A percentile compares a stretch with the other conserved stretches of the same genome.
Evolutionary conservation across 1,140 invertebrate genomes (phyloP).

Genomic region (Cryptotermes secundus): DNA sequence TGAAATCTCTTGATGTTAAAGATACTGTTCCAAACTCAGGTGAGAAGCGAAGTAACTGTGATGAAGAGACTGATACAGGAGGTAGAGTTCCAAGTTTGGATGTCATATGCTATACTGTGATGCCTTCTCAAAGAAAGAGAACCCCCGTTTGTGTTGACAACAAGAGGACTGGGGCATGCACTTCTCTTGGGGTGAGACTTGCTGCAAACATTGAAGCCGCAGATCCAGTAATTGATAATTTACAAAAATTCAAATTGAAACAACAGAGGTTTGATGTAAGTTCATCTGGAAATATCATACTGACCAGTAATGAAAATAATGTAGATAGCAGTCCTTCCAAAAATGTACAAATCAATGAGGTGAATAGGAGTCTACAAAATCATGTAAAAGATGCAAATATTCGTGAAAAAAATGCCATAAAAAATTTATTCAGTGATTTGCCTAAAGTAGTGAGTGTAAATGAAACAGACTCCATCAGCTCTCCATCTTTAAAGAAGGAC

Average conservation of each 20-base stretch:
- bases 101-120: too few relatives aligned
- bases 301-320: background rate
- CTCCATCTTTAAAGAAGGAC: background rate
- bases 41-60: too few relatives aligned
- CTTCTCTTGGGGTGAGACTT: background rate
- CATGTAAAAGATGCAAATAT: background rate
- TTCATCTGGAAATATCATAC: background rate
- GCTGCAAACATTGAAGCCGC: background rate
- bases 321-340: background rate
- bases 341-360: background rate
- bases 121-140: background rate
- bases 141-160: background rate
- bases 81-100: too few relatives aligned
- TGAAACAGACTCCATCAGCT: background rate
- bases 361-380: background rate
- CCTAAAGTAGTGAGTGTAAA: background rate
- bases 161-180: background rate
- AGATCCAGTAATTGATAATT: background rate
- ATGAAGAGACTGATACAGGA: too few relatives aligned
- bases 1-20: background rate
- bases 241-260: background rate
- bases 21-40: background rate
- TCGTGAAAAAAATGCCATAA: background rate
- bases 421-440: background rate
- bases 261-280: background rate